Evolutionary conservation across 2,797 vertebrate species (phyloP).

Genomic region (Brachymystax lenok): DNA sequence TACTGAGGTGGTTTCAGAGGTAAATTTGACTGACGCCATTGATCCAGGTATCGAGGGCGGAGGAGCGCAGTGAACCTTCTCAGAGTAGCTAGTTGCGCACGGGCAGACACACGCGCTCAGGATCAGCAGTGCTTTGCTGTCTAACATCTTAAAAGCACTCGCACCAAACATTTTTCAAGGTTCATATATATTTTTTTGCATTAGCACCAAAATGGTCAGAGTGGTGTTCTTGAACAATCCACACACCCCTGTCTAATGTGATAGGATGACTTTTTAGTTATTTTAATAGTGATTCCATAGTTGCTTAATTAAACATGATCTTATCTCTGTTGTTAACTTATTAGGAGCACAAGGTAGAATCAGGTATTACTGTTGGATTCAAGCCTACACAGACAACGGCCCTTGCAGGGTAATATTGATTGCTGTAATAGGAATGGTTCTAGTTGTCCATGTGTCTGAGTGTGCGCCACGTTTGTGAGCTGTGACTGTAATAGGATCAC

Average conservation of each 20-base stretch:
- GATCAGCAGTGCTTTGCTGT: slow-evolving; percentile 61
- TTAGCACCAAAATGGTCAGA: not conserved
- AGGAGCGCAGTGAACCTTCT: slow-evolving; percentile 69
- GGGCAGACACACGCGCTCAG: slow-evolving; percentile 26
- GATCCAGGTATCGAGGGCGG: slow-evolving; percentile 14
- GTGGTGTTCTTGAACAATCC: not conserved
- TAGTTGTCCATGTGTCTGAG: too few relatives aligned
- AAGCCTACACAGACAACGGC: not conserved
- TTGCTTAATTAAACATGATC: too few relatives aligned
- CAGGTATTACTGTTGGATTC: not conserved
- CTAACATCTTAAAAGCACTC: not conserved
- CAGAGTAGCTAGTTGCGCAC: slow-evolving; percentile 37
- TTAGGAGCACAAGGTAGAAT: not conserved
- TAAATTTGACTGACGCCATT: slow-evolving; percentile 43
- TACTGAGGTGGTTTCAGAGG: slow-evolving; percentile 33
- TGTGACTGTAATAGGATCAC: not conserved
- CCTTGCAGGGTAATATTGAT: not conserved
- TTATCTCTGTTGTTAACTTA: not conserved
- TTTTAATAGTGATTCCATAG: not conserved
- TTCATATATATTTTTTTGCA: not conserved
- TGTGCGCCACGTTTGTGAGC: not conserved
- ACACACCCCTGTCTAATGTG: not conserved
- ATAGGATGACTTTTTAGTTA: not conserved
- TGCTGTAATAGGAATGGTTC: too few relatives aligned
- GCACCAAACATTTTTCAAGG: not conserved